These are phyloP conservation scores for Bombus ignitus DNA, from an alignment of 1,140 invertebrate genomes.

Conservation along the genomic window DNA sequence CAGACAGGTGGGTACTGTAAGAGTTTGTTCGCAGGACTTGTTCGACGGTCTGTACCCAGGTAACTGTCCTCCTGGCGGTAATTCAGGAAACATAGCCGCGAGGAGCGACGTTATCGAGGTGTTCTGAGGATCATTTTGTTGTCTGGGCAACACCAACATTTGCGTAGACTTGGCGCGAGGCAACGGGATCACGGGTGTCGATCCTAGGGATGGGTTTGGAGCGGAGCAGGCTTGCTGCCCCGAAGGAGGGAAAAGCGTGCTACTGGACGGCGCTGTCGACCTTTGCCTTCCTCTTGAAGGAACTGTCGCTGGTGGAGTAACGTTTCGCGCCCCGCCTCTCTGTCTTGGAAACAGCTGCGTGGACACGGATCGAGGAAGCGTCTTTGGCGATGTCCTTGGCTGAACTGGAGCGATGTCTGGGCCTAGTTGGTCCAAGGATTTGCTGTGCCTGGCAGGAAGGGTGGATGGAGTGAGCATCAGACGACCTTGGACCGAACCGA, in stretches of 20 bases:
- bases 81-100: conserved; percentile 79
- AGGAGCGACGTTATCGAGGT: conserved; percentile 79
- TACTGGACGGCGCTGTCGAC: conserved; percentile 74
- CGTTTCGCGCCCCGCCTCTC: conserved; percentile 60
- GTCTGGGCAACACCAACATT: conserved; percentile 71
- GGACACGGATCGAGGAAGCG: conserved; percentile 78
- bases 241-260: conserved; percentile 72
- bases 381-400: conserved; percentile 74
- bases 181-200: conserved; percentile 74
- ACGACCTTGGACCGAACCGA: conserved; percentile 69
- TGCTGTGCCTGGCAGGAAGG: conserved; percentile 89
- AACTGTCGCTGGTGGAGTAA: conserved; percentile 77
- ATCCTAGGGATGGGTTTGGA: conserved; percentile 76
- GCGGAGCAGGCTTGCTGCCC: conserved; percentile 76
- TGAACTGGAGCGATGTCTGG: conserved; percentile 74
- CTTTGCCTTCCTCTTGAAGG: conserved; percentile 77
- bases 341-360: conserved; percentile 78
- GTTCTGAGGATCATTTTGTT: conserved; percentile 65
- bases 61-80: conserved; percentile 74
- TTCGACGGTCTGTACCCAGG: conserved; percentile 74
- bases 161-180: conserved; percentile 80
- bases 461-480: conserved; percentile 77
- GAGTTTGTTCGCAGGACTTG: conserved; percentile 69
- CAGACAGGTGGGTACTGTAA: conserved; percentile 71
- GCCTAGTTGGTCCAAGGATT: conserved; percentile 89